Evolutionary conservation across 2,888 invertebrate species (phyloP).

Genomic region (Agrotis clavis): DNA sequence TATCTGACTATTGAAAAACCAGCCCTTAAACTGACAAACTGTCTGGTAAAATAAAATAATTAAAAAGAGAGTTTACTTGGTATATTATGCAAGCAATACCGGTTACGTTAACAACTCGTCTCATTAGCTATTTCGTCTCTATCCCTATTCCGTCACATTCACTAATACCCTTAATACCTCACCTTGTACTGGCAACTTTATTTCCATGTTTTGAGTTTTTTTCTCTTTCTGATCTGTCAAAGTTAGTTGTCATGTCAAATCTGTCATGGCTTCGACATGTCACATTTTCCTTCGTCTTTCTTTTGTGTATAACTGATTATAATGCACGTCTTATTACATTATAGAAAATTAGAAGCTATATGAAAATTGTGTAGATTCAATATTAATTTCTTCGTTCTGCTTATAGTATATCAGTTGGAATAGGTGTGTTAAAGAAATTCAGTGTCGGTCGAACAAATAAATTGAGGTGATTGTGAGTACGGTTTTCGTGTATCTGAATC

Average conservation of each 20-base stretch:
- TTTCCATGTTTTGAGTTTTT: constrained; percentile 23
- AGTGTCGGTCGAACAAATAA: constrained; percentile 70
- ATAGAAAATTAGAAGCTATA: constrained; percentile 57
- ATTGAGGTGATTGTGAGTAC: constrained; percentile 81
- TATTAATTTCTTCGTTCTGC: constrained; percentile 21
- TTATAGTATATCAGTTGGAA: constrained; percentile 31
- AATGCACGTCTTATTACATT: constrained; percentile 66
- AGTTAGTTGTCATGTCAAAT: constrained; percentile 46
- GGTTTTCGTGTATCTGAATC: constrained; percentile 75
- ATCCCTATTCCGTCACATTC: too few relatives aligned
- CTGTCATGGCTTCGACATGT: constrained; percentile 66
- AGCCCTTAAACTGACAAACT: constrained; percentile 9
- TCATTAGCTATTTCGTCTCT: too few relatives aligned
- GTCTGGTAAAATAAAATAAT: background rate
- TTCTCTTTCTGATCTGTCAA: constrained; percentile 29
- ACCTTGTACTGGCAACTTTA: constrained; percentile 36
- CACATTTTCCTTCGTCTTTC: constrained; percentile 67
- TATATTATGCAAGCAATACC: background rate
- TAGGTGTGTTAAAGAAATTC: constrained; percentile 46
- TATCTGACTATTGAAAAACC: too few relatives aligned
- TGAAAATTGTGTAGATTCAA: constrained; percentile 55
- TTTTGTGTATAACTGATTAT: constrained; percentile 72
- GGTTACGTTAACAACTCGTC: too few relatives aligned
- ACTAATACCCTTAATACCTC: too few relatives aligned
- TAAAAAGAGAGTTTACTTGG: constrained; percentile 10